These are phyloP conservation scores for Sylvicapra grimmia DNA, from an alignment of 2,113 vertebrate species.

Conservation along the genomic window DNA sequence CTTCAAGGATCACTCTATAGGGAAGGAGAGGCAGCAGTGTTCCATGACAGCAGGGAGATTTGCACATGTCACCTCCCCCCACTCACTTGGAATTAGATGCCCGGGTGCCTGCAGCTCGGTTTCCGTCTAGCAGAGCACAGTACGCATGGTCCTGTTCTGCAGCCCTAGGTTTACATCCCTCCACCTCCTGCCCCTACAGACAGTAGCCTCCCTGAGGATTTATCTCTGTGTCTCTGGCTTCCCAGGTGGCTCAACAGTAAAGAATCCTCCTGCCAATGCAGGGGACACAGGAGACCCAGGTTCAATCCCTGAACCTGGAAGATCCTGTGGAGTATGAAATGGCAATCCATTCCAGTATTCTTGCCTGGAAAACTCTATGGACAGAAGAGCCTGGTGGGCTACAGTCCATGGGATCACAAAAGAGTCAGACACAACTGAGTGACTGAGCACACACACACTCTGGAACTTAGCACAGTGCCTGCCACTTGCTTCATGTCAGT, in stretches of 20 bases:
- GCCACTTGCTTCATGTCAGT: not conserved
- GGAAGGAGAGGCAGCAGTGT: not conserved
- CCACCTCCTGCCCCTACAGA: too few relatives aligned
- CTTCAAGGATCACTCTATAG: not conserved
- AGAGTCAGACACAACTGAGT: not conserved
- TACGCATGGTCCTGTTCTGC: rapidly evolving
- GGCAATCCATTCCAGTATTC: not conserved
- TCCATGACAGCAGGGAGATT: not conserved
- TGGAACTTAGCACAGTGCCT: not conserved
- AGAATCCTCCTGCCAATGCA: not conserved
- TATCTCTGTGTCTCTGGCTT: not conserved
- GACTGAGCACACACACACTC: not conserved
- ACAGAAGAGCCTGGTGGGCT: not conserved
- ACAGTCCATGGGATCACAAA: not conserved
- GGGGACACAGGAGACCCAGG: not conserved
- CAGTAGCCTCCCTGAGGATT: not conserved
- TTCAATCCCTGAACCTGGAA: not conserved
- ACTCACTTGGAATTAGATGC: not conserved
- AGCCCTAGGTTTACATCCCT: not conserved
- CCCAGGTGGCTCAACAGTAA: not conserved
- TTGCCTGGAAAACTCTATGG: not conserved
- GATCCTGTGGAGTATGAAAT: not conserved
- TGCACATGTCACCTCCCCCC: not conserved
- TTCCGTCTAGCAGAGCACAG: not conserved
- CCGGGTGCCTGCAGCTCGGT: not conserved